Conservation (phyloP, 2,888 invertebrate species). For the Furcula furcula region DNA sequence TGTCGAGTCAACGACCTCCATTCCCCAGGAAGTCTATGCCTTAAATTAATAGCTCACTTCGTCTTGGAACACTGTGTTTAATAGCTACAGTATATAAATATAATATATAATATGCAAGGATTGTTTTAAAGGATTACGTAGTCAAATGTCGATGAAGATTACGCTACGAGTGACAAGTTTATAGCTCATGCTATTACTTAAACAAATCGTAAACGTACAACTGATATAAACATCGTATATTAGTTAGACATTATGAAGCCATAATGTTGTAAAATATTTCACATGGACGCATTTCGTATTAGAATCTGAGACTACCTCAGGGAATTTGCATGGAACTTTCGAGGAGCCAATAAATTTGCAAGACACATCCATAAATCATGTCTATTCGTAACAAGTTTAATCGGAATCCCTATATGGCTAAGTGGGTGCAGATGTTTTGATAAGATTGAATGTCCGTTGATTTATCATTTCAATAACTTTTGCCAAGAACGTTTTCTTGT, state of each 20-base stretch:
- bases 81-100: conserved; percentile 19
- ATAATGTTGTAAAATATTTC: conserved; percentile 32
- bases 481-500: background rate
- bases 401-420: conserved; percentile 18
- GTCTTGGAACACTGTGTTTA: conserved; percentile 33
- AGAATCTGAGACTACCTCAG: conserved; percentile 30
- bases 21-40: conserved; percentile 58
- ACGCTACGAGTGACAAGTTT: conserved; percentile 6
- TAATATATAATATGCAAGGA: background rate
- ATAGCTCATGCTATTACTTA: conserved; percentile 10
- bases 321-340: conserved; percentile 40
- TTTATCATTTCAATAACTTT: background rate
- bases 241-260: conserved; percentile 20
- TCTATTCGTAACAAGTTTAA: conserved; percentile 41
- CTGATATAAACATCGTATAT: conserved; percentile 22
- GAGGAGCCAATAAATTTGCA: conserved; percentile 47
- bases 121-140: background rate
- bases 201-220: conserved; percentile 23
- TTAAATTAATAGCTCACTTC: conserved; percentile 60
- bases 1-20: conserved; percentile 56
- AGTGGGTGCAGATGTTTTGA: conserved; percentile 28
- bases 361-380: conserved; percentile 49
- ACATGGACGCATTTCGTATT: conserved; percentile 35
- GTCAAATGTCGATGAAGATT: background rate
- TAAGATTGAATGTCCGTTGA: conserved; percentile 20